These are phyloP conservation scores for Nymphalis polychloros DNA, from an alignment of 2,888 invertebrate genomes.

Conservation along the genomic window DNA sequence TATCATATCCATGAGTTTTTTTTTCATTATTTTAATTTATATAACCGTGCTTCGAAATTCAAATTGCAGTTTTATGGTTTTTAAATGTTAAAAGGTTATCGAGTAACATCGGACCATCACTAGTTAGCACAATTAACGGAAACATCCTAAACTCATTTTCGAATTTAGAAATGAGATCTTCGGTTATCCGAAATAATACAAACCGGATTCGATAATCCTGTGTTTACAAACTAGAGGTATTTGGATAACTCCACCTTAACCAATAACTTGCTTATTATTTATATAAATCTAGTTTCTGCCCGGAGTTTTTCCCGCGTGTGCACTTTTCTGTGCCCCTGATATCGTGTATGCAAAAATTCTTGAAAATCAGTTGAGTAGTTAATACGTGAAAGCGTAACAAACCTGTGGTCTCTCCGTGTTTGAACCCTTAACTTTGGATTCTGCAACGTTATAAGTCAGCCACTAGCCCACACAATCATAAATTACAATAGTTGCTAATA, in stretches of 20 bases:
- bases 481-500: too few species aligned
- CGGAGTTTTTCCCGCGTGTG: too few species aligned
- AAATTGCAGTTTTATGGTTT: conserved; percentile 6
- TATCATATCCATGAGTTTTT: too few species aligned
- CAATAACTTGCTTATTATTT: not conserved
- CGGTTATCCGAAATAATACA: conserved; percentile 4
- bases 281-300: not conserved
- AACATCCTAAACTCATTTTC: conserved; percentile 25
- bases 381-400: too few species aligned
- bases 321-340: too few species aligned
- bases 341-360: too few species aligned
- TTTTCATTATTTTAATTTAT: too few species aligned
- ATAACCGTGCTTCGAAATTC: not conserved
- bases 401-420: too few species aligned
- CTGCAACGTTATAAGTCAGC: too few species aligned
- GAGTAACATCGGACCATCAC: conserved; percentile 2
- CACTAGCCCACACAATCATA: too few species aligned
- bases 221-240: not conserved
- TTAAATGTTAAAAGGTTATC: conserved; percentile 14
- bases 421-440: too few species aligned
- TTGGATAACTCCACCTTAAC: not conserved
- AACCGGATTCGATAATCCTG: conserved; percentile 12
- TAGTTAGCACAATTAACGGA: conserved; percentile 29
- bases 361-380: too few species aligned
- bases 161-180: conserved; percentile 25